These are phyloP conservation scores for Drosophila ironensis DNA, from an alignment of 1,140 invertebrate genomes.

Conservation along the genomic window DNA sequence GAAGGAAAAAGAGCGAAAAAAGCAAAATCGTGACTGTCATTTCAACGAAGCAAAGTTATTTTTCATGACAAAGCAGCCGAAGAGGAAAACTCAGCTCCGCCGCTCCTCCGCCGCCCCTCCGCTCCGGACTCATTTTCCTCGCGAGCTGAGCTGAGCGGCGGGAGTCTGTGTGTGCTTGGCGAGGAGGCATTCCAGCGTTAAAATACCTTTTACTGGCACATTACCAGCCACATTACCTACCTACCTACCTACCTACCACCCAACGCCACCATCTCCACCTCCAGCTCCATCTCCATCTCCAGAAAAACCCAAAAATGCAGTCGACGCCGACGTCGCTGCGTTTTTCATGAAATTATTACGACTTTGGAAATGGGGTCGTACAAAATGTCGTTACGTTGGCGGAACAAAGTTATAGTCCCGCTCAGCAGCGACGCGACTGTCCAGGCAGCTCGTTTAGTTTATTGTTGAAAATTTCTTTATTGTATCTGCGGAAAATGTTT, in stretches of 20 bases:
- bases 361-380: slow-evolving; percentile 74
- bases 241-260: background rate
- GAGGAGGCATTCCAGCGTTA: slow-evolving; percentile 64
- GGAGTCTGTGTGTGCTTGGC: background rate
- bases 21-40: slow-evolving; percentile 76
- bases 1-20: too few relatives aligned
- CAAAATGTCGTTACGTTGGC: slow-evolving; percentile 71
- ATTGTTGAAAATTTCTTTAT: slow-evolving; percentile 64
- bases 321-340: slow-evolving; percentile 54
- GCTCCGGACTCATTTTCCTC: slow-evolving; percentile 34
- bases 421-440: background rate
- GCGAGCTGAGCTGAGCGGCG: background rate
- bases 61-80: slow-evolving; percentile 75
- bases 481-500: slow-evolving; percentile 49
- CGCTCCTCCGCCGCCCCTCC: too few relatives aligned
- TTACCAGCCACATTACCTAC: slow-evolving; percentile 44
- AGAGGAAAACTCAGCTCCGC: slow-evolving; percentile 42
- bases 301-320: slow-evolving; percentile 38
- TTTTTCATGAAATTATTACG: slow-evolving; percentile 80
- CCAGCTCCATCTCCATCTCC: background rate
- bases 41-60: slow-evolving; percentile 79
- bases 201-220: slow-evolving; percentile 79
- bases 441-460: slow-evolving; percentile 52
- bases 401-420: slow-evolving; percentile 27
- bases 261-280: background rate